Evolutionary conservation across 2,113 vertebrate species (phyloP).

Genomic region (Strix aluco): DNA sequence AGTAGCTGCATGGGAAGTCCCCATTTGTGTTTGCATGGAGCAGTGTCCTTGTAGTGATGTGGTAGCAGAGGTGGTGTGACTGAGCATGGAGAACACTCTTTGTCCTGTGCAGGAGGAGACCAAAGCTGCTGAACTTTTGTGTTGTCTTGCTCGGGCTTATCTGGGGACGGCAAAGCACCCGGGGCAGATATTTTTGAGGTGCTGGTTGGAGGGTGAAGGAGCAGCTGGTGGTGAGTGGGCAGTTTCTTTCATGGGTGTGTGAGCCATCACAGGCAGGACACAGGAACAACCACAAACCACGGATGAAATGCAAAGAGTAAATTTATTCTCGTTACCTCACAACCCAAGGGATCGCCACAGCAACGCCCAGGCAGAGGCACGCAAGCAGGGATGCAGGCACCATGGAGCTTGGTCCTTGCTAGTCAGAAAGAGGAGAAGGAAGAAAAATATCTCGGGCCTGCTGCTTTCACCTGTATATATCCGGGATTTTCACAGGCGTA

Average conservation of each 20-base stretch:
- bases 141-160: not conserved
- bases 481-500: too few species aligned
- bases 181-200: not conserved
- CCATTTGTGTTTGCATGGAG: not conserved
- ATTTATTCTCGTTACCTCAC: too few species aligned
- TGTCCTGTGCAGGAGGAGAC: fast-evolving
- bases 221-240: not conserved
- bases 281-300: too few species aligned
- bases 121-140: not conserved
- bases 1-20: not conserved
- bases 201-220: not conserved
- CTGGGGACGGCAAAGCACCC: not conserved
- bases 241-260: not conserved
- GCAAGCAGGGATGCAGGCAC: too few species aligned
- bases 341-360: too few species aligned
- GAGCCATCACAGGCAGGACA: too few species aligned
- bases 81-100: not conserved
- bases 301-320: too few species aligned
- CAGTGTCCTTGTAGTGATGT: not conserved
- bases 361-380: too few species aligned
- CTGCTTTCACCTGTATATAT: too few species aligned
- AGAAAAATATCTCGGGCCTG: too few species aligned
- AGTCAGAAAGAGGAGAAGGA: too few species aligned
- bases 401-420: too few species aligned
- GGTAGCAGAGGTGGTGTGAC: not conserved